phyloP scores from a whole-genome alignment of 2,888 invertebrate genomes.

The Creontiades dilutus region DNA sequence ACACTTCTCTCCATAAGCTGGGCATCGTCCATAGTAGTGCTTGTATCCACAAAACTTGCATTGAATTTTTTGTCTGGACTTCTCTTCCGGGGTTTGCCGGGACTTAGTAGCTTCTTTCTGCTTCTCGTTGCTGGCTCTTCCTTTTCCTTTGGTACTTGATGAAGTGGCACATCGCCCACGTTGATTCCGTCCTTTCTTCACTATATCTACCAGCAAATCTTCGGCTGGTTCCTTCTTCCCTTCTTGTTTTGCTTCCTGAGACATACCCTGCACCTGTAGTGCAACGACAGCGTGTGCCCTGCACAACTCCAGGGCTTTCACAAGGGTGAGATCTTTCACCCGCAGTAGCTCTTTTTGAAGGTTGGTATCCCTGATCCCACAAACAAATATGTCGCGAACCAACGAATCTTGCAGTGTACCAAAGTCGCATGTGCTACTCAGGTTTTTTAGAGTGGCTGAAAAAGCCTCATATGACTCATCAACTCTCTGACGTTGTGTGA shows the following conservation, averaged over 20 bases:
- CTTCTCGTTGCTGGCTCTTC: background rate
- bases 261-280: slow-evolving; percentile 46
- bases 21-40: slow-evolving; percentile 40
- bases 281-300: background rate
- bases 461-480: too few species aligned
- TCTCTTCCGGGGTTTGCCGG: background rate
- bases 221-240: background rate
- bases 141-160: background rate
- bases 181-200: background rate
- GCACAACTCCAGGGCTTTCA: slow-evolving; percentile 36
- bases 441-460: too few species aligned
- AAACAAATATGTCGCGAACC: too few species aligned
- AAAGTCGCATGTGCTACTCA: too few species aligned
- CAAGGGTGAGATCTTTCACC: background rate
- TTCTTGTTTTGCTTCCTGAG: slow-evolving; percentile 38
- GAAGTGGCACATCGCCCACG: background rate
- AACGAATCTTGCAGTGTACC: too few species aligned
- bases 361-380: too few species aligned
- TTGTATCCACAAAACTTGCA: slow-evolving; percentile 59
- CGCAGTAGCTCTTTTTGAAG: background rate
- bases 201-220: too few species aligned
- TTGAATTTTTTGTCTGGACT: background rate
- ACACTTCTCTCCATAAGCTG: slow-evolving; percentile 51
- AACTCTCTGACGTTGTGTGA: too few species aligned
- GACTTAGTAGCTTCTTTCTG: too few species aligned